Evolutionary conservation across 2,113 vertebrate genomes (phyloP).

Genomic region (Upupa epops): DNA sequence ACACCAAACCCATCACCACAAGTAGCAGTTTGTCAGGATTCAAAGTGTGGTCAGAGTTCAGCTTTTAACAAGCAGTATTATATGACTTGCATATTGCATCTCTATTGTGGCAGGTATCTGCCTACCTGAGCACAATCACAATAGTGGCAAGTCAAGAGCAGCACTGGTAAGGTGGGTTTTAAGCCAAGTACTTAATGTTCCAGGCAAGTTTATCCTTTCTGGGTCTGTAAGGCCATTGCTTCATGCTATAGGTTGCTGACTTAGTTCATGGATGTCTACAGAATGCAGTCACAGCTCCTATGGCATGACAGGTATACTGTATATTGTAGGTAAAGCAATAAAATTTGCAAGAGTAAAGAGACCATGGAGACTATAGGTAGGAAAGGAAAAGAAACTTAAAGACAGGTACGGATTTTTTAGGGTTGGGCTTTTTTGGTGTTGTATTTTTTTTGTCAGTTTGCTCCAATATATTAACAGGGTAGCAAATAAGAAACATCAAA

Average conservation of each 20-base stretch:
- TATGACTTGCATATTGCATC: background rate
- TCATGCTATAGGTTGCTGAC: background rate
- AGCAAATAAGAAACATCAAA: too few species aligned
- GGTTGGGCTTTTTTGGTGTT: accelerated
- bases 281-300: background rate
- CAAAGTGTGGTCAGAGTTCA: background rate
- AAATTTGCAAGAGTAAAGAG: background rate
- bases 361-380: background rate
- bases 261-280: background rate
- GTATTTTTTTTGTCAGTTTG: background rate
- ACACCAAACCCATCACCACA: background rate
- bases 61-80: background rate
- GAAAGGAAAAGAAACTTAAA: background rate
- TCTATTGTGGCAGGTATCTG: background rate
- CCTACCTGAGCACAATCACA: background rate
- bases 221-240: background rate
- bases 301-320: accelerated
- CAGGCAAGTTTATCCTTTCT: background rate
- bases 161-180: background rate
- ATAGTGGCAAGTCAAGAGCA: background rate
- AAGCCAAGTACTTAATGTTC: background rate
- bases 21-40: background rate
- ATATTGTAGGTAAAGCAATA: background rate
- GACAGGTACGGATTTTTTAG: background rate
- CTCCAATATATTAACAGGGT: background rate